Conservation (phyloP, 1,140 invertebrate genomes). For the Tenebrio molitor region DNA sequence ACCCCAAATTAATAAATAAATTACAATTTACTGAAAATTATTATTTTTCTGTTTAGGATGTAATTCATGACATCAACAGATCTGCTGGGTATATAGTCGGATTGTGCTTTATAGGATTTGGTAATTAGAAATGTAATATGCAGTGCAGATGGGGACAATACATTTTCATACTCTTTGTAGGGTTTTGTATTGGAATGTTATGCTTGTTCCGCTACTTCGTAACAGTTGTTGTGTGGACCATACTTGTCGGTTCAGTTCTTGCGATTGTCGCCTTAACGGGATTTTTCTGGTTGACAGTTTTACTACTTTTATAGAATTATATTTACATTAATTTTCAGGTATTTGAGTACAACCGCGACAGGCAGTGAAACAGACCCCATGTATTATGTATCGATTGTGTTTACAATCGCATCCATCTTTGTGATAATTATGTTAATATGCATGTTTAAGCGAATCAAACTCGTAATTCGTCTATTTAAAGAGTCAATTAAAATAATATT, state of each 20-base stretch:
- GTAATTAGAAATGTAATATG: neutral
- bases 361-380: neutral
- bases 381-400: conserved; percentile 38
- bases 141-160: neutral
- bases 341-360: neutral
- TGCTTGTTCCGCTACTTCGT: conserved; percentile 74
- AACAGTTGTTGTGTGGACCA: conserved; percentile 76
- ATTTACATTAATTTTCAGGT: neutral
- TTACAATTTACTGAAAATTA: no score
- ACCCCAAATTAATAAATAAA: no score
- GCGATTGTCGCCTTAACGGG: conserved; percentile 72
- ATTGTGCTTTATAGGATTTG: conserved; percentile 24
- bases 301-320: neutral
- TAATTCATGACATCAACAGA: conserved; percentile 8
- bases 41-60: conserved; percentile 17
- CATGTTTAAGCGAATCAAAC: conserved; percentile 78
- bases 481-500: conserved; percentile 82
- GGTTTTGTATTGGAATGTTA: conserved; percentile 71
- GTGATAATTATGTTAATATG: conserved; percentile 76
- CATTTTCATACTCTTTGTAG: conserved; percentile 66
- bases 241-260: conserved; percentile 72
- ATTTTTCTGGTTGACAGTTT: conserved; percentile 73
- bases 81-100: conserved; percentile 11
- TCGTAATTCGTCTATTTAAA: conserved; percentile 79
- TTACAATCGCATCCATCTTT: conserved; percentile 74